phyloP scores from a whole-genome alignment of 1,140 invertebrate genomes.

The Polyergus mexicanus region DNA sequence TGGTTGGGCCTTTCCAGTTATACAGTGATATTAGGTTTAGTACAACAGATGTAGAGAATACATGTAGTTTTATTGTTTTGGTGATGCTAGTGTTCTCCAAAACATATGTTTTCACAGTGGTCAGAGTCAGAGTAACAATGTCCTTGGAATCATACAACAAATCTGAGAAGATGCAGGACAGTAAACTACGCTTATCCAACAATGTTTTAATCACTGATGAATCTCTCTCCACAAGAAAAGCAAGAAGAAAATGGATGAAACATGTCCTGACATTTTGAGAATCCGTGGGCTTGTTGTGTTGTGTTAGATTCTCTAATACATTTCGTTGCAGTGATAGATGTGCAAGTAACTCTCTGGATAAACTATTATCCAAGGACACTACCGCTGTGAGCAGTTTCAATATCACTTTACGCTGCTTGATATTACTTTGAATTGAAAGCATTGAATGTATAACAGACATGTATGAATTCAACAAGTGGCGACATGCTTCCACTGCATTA shows the following conservation, averaged over 20 bases:
- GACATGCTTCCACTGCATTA: slow-evolving; percentile 88
- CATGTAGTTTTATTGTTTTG: slow-evolving; percentile 91
- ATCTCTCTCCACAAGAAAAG: slow-evolving; percentile 91
- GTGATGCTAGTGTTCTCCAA: slow-evolving; percentile 89
- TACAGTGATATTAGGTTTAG: slow-evolving; percentile 90
- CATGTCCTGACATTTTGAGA: slow-evolving; percentile 89
- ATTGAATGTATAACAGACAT: slow-evolving; percentile 89
- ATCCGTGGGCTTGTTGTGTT: slow-evolving; percentile 88
- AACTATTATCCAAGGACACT: slow-evolving; percentile 89
- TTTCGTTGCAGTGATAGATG: slow-evolving; percentile 90
- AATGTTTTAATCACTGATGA: slow-evolving; percentile 89
- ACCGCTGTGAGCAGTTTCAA: slow-evolving; percentile 90
- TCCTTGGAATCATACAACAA: slow-evolving; percentile 90
- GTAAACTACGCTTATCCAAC: slow-evolving; percentile 89
- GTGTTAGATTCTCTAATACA: slow-evolving; percentile 86
- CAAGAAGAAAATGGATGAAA: slow-evolving; percentile 91
- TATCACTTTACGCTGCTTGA: slow-evolving; percentile 88
- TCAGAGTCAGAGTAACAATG: slow-evolving; percentile 89
- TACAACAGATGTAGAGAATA: slow-evolving; percentile 90
- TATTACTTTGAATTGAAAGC: slow-evolving; percentile 88
- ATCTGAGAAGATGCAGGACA: slow-evolving; percentile 89
- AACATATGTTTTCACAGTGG: slow-evolving; percentile 90
- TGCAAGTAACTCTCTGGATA: slow-evolving; percentile 90
- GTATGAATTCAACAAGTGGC: slow-evolving; percentile 90
- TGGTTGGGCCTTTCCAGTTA: slow-evolving; percentile 91